These are phyloP conservation scores for Agrochola lychnidis DNA, from an alignment of 2,888 invertebrate species.

Conservation along the genomic window DNA sequence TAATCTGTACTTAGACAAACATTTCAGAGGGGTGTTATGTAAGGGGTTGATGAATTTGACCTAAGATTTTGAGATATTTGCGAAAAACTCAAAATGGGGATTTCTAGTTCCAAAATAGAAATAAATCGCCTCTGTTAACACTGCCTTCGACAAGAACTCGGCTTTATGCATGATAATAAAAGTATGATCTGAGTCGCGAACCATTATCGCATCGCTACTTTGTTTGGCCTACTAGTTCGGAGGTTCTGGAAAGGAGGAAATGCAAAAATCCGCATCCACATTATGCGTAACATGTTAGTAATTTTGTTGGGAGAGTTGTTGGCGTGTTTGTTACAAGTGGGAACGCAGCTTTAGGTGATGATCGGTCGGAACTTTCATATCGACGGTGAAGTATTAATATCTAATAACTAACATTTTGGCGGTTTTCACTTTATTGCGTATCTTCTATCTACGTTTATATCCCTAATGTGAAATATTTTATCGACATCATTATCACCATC, in stretches of 20 bases:
- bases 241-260: not conserved
- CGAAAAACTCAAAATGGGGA: not conserved
- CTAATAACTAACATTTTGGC: too few relatives aligned
- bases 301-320: not conserved
- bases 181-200: not conserved
- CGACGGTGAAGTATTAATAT: too few relatives aligned
- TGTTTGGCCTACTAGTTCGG: not conserved
- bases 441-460: too few relatives aligned
- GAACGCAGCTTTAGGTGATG: not conserved
- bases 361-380: too few relatives aligned
- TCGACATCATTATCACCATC: too few relatives aligned
- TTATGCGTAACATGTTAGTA: not conserved
- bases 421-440: too few relatives aligned
- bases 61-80: not conserved
- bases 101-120: too few relatives aligned
- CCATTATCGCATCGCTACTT: not conserved
- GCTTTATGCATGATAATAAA: not conserved
- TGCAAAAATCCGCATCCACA: not conserved
- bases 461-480: too few relatives aligned
- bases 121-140: not conserved
- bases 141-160: not conserved
- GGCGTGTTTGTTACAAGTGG: too few relatives aligned
- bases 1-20: not conserved
- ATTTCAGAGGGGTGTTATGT: not conserved
- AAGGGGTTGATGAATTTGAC: too few relatives aligned